These are phyloP conservation scores for Apomyelois bistriatella DNA, from an alignment of 2,888 invertebrate genomes.

Conservation along the genomic window DNA sequence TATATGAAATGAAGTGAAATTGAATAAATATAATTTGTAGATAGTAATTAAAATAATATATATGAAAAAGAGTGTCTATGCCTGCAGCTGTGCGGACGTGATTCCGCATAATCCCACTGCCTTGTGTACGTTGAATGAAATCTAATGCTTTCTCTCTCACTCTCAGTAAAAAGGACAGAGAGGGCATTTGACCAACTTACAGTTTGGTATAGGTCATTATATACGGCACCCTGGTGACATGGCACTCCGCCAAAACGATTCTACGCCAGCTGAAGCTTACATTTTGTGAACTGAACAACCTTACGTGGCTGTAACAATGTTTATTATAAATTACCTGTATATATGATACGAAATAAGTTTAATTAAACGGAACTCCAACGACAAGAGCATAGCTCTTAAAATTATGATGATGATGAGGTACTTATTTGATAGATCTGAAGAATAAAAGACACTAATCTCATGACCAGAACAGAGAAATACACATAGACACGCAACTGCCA, in stretches of 20 bases:
- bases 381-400: too few relatives aligned
- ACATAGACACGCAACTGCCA: too few relatives aligned
- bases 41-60: background rate
- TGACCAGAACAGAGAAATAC: too few relatives aligned
- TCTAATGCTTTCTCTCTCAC: background rate
- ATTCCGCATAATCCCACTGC: conserved; percentile 29
- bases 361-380: too few relatives aligned
- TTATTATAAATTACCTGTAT: background rate
- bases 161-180: background rate
- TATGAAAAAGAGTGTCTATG: conserved; percentile 14
- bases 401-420: too few relatives aligned
- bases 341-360: too few relatives aligned
- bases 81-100: conserved; percentile 29
- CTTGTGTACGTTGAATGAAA: background rate
- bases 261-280: conserved; percentile 13
- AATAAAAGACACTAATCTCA: too few relatives aligned
- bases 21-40: background rate
- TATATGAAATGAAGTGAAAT: too few relatives aligned
- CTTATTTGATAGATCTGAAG: too few relatives aligned
- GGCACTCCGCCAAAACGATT: conserved; percentile 27
- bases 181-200: background rate
- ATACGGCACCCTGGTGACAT: conserved; percentile 11
- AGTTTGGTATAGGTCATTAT: conserved; percentile 10
- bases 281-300: conserved; percentile 4
- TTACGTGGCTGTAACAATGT: background rate